These are phyloP conservation scores for Chaetogeoica ovagalla DNA, from an alignment of 2,888 invertebrate species.

Conservation along the genomic window DNA sequence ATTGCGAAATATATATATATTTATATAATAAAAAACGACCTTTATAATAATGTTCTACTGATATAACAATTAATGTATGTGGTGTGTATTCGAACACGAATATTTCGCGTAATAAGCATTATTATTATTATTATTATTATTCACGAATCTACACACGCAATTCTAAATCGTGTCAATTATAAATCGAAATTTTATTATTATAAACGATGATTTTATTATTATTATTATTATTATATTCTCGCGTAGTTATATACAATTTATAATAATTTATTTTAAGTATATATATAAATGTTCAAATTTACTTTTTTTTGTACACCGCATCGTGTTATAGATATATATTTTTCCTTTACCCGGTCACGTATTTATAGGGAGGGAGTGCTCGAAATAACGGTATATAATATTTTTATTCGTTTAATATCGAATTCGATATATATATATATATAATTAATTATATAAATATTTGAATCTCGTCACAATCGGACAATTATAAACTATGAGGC, in stretches of 20 bases:
- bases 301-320: neutral
- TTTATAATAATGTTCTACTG: neutral
- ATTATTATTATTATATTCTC: no score
- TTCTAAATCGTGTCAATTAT: neutral
- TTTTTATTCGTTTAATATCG: no score
- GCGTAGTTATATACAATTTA: neutral
- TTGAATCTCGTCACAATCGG: no score
- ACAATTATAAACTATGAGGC: no score
- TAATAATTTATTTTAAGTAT: neutral
- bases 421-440: no score
- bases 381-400: no score
- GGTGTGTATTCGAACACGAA: no score
- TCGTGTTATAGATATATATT: no score
- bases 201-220: no score
- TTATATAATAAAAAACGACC: slow-evolving; percentile 5
- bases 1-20: neutral
- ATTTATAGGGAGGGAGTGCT: no score
- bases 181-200: slow-evolving; percentile 3
- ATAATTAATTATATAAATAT: no score
- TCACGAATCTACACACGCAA: neutral
- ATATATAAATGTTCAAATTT: neutral
- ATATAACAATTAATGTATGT: neutral
- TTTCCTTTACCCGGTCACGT: no score
- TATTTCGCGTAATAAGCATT: slow-evolving; percentile 2
- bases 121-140: neutral